Evolutionary conservation across 2,113 vertebrate genomes (phyloP).

Genomic region (Trichechus manatus): DNA sequence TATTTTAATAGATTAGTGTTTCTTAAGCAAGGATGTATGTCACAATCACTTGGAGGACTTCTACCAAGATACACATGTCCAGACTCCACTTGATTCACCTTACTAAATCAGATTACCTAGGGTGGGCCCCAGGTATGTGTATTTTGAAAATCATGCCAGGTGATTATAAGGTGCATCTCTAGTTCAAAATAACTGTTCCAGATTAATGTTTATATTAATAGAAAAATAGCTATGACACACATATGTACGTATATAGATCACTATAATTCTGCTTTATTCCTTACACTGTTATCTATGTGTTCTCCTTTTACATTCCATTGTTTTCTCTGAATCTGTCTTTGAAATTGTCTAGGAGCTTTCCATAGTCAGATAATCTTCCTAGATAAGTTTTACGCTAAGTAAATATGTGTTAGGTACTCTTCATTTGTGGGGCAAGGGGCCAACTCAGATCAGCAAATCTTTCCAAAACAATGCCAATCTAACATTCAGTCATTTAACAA

Average conservation of each 20-base stretch:
- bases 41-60: neutral
- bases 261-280: constrained; percentile 3
- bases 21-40: neutral
- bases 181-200: neutral
- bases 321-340: constrained; percentile 35
- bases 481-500: neutral
- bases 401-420: neutral
- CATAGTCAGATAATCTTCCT: neutral
- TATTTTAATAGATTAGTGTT: neutral
- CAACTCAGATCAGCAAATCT: constrained; percentile 35
- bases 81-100: neutral
- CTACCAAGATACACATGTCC: neutral
- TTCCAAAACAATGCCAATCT: constrained; percentile 41
- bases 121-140: neutral
- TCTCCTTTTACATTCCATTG: neutral
- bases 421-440: neutral
- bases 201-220: neutral
- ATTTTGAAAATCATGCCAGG: constrained; percentile 8
- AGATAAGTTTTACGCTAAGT: constrained; percentile 29
- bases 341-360: neutral
- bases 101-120: neutral
- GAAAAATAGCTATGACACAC: neutral
- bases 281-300: neutral
- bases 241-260: neutral
- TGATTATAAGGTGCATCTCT: neutral